These are phyloP conservation scores for Macroramphosus scolopax DNA, from an alignment of 2,797 vertebrate species.

Conservation along the genomic window DNA sequence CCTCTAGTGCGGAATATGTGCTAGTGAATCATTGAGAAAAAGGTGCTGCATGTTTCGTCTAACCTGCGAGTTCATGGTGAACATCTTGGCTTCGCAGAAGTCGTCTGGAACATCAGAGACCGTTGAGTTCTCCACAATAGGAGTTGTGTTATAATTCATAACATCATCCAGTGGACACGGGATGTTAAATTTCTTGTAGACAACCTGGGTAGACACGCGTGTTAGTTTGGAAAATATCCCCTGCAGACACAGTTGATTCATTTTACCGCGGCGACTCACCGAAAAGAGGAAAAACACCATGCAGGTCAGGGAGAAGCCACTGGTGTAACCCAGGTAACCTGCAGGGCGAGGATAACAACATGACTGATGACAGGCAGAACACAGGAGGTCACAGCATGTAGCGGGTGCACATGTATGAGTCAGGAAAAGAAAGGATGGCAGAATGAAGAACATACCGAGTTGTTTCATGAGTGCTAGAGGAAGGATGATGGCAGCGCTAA, in stretches of 20 bases:
- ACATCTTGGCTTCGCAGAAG: slow-evolving; percentile 69
- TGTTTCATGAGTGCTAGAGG: slow-evolving; percentile 94
- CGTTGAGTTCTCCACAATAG: fast-evolving
- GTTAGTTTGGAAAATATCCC: no score
- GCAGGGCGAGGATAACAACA: slow-evolving; percentile 15
- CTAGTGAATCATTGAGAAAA: no score
- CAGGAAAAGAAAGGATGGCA: slow-evolving; percentile 10
- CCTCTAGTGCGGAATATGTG: no score
- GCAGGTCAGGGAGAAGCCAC: slow-evolving; percentile 95
- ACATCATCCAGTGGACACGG: slow-evolving; percentile 62
- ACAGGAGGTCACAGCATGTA: neutral
- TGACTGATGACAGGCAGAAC: slow-evolving; percentile 6
- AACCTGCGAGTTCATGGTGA: slow-evolving; percentile 81
- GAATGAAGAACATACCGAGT: slow-evolving; percentile 83
- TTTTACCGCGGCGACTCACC: no score
- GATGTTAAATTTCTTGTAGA: slow-evolving; percentile 95
- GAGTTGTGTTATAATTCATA: neutral
- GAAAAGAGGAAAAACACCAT: slow-evolving; percentile 99
- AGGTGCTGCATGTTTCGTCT: no score
- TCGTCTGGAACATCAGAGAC: slow-evolving; percentile 13
- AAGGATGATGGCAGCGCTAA: slow-evolving; percentile 87
- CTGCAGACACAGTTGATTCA: no score
- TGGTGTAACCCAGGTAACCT: slow-evolving; percentile 98
- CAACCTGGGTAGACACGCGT: slow-evolving; percentile 76
- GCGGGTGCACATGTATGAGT: slow-evolving; percentile 1